Evolutionary conservation across 2,113 vertebrate species (phyloP).

Genomic region (Ptilorrhoa leucosticta): DNA sequence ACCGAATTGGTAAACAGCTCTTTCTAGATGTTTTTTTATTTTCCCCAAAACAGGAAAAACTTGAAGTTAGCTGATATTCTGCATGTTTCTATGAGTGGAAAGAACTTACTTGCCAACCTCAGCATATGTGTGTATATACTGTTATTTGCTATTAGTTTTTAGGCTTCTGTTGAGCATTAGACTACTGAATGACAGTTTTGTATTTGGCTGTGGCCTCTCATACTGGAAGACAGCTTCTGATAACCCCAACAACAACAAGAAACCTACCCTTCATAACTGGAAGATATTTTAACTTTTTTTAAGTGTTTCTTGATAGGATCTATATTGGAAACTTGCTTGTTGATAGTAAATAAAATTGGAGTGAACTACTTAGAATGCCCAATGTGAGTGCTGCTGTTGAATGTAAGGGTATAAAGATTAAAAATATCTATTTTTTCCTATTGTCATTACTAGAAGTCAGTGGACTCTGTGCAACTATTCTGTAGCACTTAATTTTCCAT

Average conservation of each 20-base stretch:
- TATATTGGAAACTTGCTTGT: neutral
- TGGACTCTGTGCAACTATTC: neutral
- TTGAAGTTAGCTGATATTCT: neutral
- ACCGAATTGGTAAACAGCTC: neutral
- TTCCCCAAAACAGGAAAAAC: neutral
- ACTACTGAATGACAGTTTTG: neutral
- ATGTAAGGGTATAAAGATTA: neutral
- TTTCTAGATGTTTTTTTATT: neutral
- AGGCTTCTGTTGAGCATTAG: neutral
- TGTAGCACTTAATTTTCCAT: neutral
- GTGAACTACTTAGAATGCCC: neutral
- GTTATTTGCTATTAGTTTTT: neutral
- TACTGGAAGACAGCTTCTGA: neutral
- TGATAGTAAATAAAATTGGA: neutral
- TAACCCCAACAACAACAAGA: neutral
- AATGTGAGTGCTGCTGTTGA: neutral
- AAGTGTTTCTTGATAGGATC: neutral
- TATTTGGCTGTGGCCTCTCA: neutral
- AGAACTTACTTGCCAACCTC: neutral
- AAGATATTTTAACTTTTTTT: neutral
- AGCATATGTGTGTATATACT: neutral
- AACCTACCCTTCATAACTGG: neutral
- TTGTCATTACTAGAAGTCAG: neutral
- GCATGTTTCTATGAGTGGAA: neutral
- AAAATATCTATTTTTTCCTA: neutral